Base-by-base conservation (phyloP, 1,140 invertebrate genomes). In the Drosophila navojoa region DNA sequence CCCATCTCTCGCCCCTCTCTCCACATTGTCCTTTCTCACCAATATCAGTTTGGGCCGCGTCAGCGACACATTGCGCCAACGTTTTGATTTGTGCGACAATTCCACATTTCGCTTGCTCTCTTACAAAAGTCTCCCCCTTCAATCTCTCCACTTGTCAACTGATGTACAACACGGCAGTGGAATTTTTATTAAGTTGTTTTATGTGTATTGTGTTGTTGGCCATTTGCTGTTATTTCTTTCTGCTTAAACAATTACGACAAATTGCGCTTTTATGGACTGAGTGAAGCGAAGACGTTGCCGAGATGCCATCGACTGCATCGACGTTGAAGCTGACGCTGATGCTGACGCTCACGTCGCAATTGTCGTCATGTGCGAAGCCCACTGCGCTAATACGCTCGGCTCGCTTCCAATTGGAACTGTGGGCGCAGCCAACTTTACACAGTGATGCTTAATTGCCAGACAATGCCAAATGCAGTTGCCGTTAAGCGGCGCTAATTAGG, bases 181-280 rank as follows among this genome's bases (percentile, higher is more conserved):
- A 90, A 90, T 90, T 90, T 90, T 90, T 90, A 90, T 90, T 90
- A 89, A 90, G 87, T 90, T 90, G 87, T 90, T 90, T 84, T 89
- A 81, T 85, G 74, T 85, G 74, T 85, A 71, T 75, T 77, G 72
- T 71, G 73, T 80, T 71, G 77, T 76, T 76, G 25, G 52, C 15
- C 10, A 54, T 54, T 45, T 40, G 54, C 40, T 67, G 63, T 61
- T 61, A 68, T 66, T 79, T 78, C 84, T 91, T 90, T 90, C 87
- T 91, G 87, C 89, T 87, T 90, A 90, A 90, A 90, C 87, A 90
- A 90, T 90, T 90, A 90, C 87, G 87, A 90, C 87, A 90, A 90
- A 90, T 90, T 90, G 87, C 89, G 82, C 84, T 78, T 90, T 90
- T 90, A 90, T 90, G 82, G 87, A 89, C 82, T 77, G 50, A 53